phyloP scores from a whole-genome alignment of 2,888 invertebrate genomes.

The Metopia argyrocephala region DNA sequence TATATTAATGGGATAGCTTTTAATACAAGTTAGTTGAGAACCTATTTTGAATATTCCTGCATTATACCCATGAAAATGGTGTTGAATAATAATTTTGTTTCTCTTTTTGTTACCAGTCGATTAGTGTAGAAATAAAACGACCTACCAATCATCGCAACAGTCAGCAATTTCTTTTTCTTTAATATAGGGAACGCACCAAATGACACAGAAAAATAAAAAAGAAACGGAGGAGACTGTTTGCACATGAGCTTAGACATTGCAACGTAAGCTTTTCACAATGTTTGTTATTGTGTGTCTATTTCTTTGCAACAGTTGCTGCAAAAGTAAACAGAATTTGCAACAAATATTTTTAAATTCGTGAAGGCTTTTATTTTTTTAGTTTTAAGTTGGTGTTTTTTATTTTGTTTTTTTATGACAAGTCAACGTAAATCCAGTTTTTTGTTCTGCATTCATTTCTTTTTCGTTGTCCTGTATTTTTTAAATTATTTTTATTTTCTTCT shows the following conservation, averaged over 20 bases:
- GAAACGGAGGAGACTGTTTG: constrained; percentile 14
- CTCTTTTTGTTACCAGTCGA: constrained; percentile 1
- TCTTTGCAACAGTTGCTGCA: constrained; percentile 39
- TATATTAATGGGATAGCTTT: neutral
- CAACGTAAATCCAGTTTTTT: constrained; percentile 62
- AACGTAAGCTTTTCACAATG: constrained; percentile 21
- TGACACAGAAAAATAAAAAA: neutral
- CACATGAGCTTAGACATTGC: constrained; percentile 39
- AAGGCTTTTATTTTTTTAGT: constrained; percentile 33
- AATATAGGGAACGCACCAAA: neutral
- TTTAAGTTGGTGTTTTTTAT: constrained; percentile 13
- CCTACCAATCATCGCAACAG: constrained; percentile 35
- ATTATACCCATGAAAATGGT: constrained; percentile 9
- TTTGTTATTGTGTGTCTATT: neutral
- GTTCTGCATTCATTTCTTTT: constrained; percentile 3
- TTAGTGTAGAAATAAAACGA: constrained; percentile 13
- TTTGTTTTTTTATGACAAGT: constrained; percentile 60
- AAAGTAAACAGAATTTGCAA: constrained; percentile 62
- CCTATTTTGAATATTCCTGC: neutral
- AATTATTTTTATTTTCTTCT: constrained; percentile 12
- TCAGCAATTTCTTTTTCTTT: neutral
- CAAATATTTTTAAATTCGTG: constrained; percentile 63
- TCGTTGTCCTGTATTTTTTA: neutral
- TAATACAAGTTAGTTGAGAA: neutral
- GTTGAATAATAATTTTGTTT: neutral